Evolutionary conservation across 2,113 vertebrate species (phyloP), one percentile per base, ranked within the genome.

Genomic region (Leptobrachium ailaonicum): DNA sequence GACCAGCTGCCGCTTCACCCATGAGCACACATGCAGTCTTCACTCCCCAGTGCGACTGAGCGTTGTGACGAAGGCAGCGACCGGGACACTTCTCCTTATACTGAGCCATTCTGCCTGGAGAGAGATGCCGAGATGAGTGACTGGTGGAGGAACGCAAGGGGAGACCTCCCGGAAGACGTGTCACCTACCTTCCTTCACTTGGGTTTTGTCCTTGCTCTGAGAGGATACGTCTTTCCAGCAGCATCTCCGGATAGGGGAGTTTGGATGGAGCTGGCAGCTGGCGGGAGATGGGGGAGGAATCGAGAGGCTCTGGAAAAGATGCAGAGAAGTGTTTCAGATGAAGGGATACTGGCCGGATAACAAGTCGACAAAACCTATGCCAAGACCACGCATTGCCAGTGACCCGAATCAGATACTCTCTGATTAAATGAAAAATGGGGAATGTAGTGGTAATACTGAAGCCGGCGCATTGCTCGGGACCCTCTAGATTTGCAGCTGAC

Each of bases 11-110:
- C 0, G 93, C 90, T 9, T 92, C 92, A 0, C 93, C 94, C 93
- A 94, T 94, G 85, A 95, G 85, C 73, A 95, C 83, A 56, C 94
- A 95, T 73, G 94, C 91, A 0, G 93, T 92, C 81, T 92, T 83
- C 72, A 95, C 93, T 0, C 92, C 91, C 12, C 67, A 43, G 14
- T 88, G 92, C 0, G 88, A 89, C 20, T 93, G 92, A 10, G 89
- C 91, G 86, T 92, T 93, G 3, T 95, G 94, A 69, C 93, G 93
- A 42, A 95, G 93, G 74, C 93, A 95, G 68, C 89, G 88, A 0
- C 92, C 89, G 4, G 90, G 80, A 1, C 84, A 91, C 1, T 88
- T 2, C 85, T 89, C 6, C 12, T 81, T 81, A 62, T 71, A 69
- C 14, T 75, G 71, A 58, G 14, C n/a, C 32, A 41, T 53, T 60